These are phyloP conservation scores for Heliconius himera DNA, from an alignment of 1,140 invertebrate species.

Conservation along the genomic window DNA sequence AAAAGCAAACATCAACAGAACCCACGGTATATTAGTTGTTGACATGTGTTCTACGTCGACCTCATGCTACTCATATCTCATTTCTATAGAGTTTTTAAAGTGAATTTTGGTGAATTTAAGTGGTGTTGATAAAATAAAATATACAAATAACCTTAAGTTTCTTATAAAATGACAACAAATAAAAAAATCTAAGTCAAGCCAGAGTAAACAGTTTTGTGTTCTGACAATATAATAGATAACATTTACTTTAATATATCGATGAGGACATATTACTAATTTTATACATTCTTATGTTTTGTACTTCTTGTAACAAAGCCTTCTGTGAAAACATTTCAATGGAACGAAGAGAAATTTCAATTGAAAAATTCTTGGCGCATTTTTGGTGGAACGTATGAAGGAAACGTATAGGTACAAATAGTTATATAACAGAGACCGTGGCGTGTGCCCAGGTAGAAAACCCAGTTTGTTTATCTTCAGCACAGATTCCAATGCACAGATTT, in stretches of 20 bases:
- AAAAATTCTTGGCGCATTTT: neutral
- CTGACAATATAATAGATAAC: too few relatives aligned
- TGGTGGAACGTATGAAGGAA: neutral
- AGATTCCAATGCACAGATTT: neutral
- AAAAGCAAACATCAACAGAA: too few relatives aligned
- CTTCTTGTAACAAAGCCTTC: neutral
- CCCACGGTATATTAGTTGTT: too few relatives aligned
- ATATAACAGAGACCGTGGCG: neutral
- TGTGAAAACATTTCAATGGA: neutral
- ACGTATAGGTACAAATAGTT: neutral
- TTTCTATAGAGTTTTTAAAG: too few relatives aligned
- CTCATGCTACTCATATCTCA: too few relatives aligned
- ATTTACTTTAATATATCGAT: neutral
- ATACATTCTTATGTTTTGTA: neutral
- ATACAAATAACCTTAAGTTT: too few relatives aligned
- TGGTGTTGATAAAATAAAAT: too few relatives aligned
- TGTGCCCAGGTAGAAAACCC: neutral
- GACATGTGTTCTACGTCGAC: too few relatives aligned
- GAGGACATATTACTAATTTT: neutral
- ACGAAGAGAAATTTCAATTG: conserved; percentile 5
- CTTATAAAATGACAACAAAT: neutral
- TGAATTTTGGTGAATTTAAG: too few relatives aligned
- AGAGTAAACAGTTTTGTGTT: neutral
- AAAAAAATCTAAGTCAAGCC: neutral
- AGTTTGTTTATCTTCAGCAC: neutral